phyloP scores from a whole-genome alignment of 2,797 vertebrate species.

The Gymnodraco acuticeps region DNA sequence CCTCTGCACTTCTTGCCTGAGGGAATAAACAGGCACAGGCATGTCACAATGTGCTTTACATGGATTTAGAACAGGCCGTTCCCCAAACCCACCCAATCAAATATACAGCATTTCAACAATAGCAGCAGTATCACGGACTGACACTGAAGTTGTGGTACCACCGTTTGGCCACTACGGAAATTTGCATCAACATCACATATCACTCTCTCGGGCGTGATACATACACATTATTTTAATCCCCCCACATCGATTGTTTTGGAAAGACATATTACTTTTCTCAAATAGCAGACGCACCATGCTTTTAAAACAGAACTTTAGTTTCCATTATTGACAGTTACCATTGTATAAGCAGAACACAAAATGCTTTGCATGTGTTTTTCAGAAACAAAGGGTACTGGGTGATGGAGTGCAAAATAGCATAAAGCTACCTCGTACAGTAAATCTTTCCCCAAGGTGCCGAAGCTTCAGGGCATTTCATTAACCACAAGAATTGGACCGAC shows the following conservation, averaged over 20 bases:
- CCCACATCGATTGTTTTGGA: neutral
- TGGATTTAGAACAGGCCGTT: no score
- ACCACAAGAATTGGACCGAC: conserved; percentile 55
- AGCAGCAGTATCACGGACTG: no score
- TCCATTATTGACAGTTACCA: no score
- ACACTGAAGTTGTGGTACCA: no score
- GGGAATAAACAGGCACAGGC: conserved; percentile 17
- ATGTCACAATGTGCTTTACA: neutral
- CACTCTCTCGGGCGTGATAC: no score
- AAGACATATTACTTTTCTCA: neutral
- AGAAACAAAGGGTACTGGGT: conserved; percentile 32
- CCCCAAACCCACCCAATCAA: no score
- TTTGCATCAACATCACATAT: no score
- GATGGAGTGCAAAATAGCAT: conserved; percentile 43
- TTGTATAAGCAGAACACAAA: conserved; percentile 14
- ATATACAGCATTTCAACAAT: no score
- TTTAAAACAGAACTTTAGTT: neutral
- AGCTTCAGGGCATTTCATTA: conserved; percentile 65
- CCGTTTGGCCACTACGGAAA: no score
- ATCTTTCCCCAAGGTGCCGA: conserved; percentile 49
- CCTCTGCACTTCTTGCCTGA: conserved; percentile 2
- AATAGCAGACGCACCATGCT: neutral
- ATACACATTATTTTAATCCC: neutral
- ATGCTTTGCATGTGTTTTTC: conserved; percentile 26
- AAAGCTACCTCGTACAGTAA: conserved; percentile 27